Base-by-base conservation (phyloP, 2,888 invertebrate species). In the Tinea pellionella region DNA sequence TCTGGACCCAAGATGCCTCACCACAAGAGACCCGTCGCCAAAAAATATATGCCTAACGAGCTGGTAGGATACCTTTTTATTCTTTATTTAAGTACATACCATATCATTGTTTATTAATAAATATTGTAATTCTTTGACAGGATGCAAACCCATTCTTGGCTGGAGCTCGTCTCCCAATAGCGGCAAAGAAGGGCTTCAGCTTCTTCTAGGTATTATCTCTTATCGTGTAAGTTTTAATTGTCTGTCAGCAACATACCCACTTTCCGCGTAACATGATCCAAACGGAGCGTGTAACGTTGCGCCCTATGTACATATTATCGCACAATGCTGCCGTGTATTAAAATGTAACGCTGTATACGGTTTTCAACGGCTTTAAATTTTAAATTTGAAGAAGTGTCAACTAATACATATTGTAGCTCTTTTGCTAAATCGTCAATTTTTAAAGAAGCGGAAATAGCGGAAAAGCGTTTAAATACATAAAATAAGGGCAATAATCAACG, bases 131-230 rank as follows among this genome's bases (percentile, higher is more conserved):
- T 37, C n/a, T 37, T n/a, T n/a, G 11, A 37, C n/a, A 37, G 37
- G 37, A 37, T 37, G 37, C 37, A 6, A 97, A 97, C 83, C 97
- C 97, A 9, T 97, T 91, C 73, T 88, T 97, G 68, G 89, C 89
- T 68, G 97, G 96, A 42, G 95, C 96, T 70, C 93, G 94, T 68
- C 88, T 97, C 63, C 96, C 96, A 9, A 94, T 96, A 64, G 96
- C 96, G 42, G 97, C 97, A 61, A 97, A 97, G 80, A 97, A 97
- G 81, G 96, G 96, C 68, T 93, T 92, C 73, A 91, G 93, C 71
- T 91, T 94, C 62, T 12, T 47, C 47, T 47, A 47, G 9, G 9
- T 78, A 57, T 55, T 12, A 74, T 63, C 65, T 75, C 57, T 81
- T 73, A 66, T 83, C 80, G 76, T 24, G 64, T 63, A 64, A 63